Conservation (phyloP, 2,113 vertebrate species). For the Aptenodytes forsteri region DNA sequence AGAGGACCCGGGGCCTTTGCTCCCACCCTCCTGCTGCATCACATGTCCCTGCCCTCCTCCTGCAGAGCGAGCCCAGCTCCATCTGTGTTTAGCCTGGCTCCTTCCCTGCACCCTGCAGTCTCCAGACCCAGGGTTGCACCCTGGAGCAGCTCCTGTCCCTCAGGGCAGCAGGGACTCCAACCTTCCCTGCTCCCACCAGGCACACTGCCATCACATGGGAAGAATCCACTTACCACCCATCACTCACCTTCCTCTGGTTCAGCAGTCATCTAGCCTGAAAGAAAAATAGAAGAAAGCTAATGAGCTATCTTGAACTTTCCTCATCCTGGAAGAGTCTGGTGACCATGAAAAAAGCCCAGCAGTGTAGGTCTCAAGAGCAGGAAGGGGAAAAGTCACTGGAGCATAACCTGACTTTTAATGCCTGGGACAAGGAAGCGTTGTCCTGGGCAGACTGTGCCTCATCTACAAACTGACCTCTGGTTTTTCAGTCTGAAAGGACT, state of each 20-base stretch:
- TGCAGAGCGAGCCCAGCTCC: background rate
- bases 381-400: background rate
- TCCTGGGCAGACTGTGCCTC: background rate
- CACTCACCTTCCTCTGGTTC: background rate
- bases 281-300: background rate
- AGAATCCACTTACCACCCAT: background rate
- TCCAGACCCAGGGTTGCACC: background rate
- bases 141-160: background rate
- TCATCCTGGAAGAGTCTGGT: background rate
- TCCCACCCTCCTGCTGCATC: background rate
- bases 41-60: background rate
- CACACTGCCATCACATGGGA: too few species aligned
- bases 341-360: background rate
- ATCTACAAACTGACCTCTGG: background rate
- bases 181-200: background rate
- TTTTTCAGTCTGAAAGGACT: background rate
- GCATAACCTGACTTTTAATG: background rate
- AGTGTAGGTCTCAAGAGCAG: background rate
- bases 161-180: background rate
- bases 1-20: background rate
- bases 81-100: background rate
- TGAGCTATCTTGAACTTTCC: background rate
- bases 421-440: too few species aligned
- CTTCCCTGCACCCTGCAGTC: background rate
- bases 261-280: background rate